These are phyloP conservation scores for Poecilia latipinna DNA, from an alignment of 2,113 vertebrate genomes.

Conservation along the genomic window DNA sequence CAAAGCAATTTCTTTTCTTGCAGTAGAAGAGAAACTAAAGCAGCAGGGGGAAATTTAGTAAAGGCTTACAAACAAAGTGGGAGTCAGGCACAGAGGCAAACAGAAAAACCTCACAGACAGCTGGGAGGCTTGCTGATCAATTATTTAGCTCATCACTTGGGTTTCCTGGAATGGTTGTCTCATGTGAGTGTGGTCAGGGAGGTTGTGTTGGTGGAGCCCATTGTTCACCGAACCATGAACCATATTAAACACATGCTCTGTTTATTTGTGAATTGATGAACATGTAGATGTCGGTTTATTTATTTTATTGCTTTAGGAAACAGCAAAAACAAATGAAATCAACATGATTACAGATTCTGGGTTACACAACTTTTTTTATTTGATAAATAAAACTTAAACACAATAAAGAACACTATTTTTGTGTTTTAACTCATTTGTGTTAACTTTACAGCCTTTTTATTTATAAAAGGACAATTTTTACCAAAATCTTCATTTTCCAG, in stretches of 20 bases:
- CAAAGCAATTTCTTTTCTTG: background rate
- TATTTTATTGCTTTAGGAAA: background rate
- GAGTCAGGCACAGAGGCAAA: background rate
- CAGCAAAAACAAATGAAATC: background rate
- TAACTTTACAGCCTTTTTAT: background rate
- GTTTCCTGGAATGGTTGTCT: constrained; percentile 45
- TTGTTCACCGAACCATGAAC: background rate
- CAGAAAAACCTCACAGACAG: background rate
- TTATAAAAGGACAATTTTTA: too few species aligned
- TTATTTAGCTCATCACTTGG: constrained; percentile 52
- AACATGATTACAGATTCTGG: background rate
- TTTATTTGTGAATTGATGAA: background rate
- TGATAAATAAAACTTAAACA: background rate
- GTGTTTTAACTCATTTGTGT: background rate
- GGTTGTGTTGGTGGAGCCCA: background rate
- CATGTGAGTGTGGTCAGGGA: background rate
- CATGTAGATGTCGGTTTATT: background rate
- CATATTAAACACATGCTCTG: too few species aligned
- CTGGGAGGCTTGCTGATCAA: constrained; percentile 46
- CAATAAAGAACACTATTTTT: background rate
- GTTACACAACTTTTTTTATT: background rate
- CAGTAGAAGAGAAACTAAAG: background rate
- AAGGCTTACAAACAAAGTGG: too few species aligned
- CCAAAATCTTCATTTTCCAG: too few species aligned
- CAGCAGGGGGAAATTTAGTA: background rate